These are phyloP conservation scores for Tiliacea aurago DNA, from an alignment of 2,888 invertebrate genomes.

Conservation along the genomic window DNA sequence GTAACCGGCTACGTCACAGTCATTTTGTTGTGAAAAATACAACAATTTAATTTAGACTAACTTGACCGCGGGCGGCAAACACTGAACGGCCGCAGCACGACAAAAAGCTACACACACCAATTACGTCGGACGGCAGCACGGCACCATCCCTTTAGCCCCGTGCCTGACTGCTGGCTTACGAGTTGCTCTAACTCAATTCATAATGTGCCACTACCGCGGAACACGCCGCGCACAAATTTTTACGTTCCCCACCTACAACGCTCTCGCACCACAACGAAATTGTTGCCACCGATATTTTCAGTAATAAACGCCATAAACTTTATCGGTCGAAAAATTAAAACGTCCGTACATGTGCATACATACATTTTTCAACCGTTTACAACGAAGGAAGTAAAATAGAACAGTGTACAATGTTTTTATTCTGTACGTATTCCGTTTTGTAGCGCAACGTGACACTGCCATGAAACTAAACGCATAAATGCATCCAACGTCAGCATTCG, in stretches of 20 bases:
- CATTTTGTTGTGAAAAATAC: conserved; percentile 87
- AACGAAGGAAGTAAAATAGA: conserved; percentile 60
- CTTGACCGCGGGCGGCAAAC: conserved; percentile 85
- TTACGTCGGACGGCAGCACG: conserved; percentile 77
- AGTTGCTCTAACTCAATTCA: conserved; percentile 87
- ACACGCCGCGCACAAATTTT: conserved; percentile 77
- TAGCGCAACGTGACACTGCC: conserved; percentile 63
- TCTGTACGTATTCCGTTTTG: conserved; percentile 53
- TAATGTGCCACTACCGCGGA: conserved; percentile 76
- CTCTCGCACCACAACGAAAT: conserved; percentile 62
- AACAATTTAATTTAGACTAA: conserved; percentile 89
- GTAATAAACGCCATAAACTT: conserved; percentile 64
- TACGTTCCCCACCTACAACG: conserved; percentile 75
- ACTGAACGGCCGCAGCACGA: conserved; percentile 79
- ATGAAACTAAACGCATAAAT: conserved; percentile 72
- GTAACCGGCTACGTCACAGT: conserved; percentile 70
- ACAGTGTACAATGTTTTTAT: conserved; percentile 61
- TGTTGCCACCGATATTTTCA: conserved; percentile 58
- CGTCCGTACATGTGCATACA: conserved; percentile 56
- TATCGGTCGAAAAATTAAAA: conserved; percentile 63
- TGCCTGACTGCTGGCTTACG: conserved; percentile 75
- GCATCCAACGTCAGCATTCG: conserved; percentile 73
- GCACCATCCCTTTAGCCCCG: conserved; percentile 76
- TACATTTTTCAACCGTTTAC: conserved; percentile 61
- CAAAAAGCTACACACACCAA: conserved; percentile 89